Conservation (phyloP, 2,797 vertebrate genomes). For the Enteromius afrohamiltoni region DNA sequence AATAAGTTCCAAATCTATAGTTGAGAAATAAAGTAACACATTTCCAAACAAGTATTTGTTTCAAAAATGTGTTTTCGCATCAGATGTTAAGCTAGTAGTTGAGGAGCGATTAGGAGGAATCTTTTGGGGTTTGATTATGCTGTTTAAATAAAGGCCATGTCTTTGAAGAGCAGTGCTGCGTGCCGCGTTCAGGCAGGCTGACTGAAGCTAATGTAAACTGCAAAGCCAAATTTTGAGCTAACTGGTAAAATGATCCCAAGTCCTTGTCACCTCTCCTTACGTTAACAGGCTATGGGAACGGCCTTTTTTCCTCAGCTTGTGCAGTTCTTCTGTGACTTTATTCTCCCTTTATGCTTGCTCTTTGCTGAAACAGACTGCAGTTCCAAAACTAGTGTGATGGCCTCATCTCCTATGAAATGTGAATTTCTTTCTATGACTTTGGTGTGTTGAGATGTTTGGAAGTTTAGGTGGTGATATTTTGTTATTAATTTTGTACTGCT, state of each 20-base stretch:
- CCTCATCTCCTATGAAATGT: not conserved
- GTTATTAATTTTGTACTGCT: not conserved
- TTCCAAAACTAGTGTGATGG: not conserved
- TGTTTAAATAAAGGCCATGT: constrained; percentile 26
- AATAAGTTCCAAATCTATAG: no score
- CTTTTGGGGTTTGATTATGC: constrained; percentile 34
- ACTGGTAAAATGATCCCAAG: constrained; percentile 78
- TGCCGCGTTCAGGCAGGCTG: constrained; percentile 60
- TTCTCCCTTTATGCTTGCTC: constrained; percentile 58
- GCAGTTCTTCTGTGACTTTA: constrained; percentile 66
- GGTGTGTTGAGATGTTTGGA: not conserved
- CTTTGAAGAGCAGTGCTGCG: constrained; percentile 45
- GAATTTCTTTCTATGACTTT: not conserved
- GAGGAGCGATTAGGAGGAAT: not conserved
- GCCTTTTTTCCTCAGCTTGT: constrained; percentile 60
- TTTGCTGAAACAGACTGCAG: constrained; percentile 46
- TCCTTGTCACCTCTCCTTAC: constrained; percentile 78
- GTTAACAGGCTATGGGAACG: constrained; percentile 72
- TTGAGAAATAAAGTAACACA: not conserved
- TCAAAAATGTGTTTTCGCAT: not conserved
- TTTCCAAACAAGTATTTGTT: not conserved
- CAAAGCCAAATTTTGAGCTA: constrained; percentile 71
- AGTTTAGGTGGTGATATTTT: not conserved
- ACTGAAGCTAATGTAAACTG: constrained; percentile 74
- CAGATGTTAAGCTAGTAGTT: constrained; percentile 54